A percentile compares a stretch with the other conserved stretches of the same genome.
These are phyloP conservation scores for Mugil cephalus DNA, from an alignment of 2,113 vertebrate species.

Conservation along the genomic window DNA sequence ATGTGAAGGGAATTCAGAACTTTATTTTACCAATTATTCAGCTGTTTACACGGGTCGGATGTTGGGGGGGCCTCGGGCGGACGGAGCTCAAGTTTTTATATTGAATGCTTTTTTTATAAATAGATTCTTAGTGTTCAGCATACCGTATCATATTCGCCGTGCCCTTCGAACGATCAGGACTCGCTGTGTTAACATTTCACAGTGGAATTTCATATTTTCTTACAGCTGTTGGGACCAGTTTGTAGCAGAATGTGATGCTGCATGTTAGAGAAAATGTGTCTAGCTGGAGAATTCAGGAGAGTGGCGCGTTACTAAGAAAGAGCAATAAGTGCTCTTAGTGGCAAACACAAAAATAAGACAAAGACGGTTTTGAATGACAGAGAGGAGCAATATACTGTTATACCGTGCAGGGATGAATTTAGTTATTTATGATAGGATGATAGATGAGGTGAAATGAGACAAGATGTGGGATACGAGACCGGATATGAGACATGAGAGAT, in stretches of 20 bases:
- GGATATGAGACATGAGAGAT: too few species aligned
- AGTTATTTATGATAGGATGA: too few species aligned
- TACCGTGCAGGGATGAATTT: too few species aligned
- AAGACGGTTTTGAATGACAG: too few species aligned
- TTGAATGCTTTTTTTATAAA: constrained; percentile 30
- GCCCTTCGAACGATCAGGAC: constrained; percentile 37
- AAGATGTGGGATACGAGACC: too few species aligned
- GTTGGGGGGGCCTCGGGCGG: constrained; percentile 24
- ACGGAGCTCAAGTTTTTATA: constrained; percentile 22
- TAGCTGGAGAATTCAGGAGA: neutral
- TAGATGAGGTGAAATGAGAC: too few species aligned
- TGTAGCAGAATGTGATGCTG: neutral
- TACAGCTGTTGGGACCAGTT: neutral
- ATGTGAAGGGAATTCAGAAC: neutral
- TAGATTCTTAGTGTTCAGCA: constrained; percentile 33
- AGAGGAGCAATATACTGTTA: too few species aligned
- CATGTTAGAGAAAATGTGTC: neutral
- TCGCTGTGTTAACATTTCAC: constrained; percentile 20
- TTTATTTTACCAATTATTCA: constrained; percentile 40
- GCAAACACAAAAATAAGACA: neutral
- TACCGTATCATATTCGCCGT: constrained; percentile 10
- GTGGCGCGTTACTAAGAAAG: too few species aligned
- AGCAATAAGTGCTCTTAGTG: too few species aligned
- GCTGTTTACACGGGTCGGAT: constrained; percentile 5
- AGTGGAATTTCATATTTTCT: neutral